phyloP scores from a whole-genome alignment of 2,113 vertebrate genomes.

The Eretmochelys imbricata region DNA sequence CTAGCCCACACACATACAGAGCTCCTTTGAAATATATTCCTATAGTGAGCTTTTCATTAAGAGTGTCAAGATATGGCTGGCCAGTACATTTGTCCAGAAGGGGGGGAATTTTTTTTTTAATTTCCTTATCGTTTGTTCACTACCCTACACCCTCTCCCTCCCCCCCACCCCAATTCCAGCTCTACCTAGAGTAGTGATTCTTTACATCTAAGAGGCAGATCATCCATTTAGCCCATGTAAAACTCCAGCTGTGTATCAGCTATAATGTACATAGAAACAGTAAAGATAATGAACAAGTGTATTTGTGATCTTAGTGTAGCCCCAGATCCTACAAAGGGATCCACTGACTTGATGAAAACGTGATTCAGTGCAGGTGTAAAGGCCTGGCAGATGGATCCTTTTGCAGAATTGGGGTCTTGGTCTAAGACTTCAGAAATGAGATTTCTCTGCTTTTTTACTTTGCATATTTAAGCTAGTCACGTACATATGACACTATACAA shows the following conservation, averaged over 20 bases:
- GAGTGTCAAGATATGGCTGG: not conserved
- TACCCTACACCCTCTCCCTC: not conserved
- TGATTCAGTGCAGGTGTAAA: rapidly evolving
- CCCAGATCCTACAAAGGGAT: not conserved
- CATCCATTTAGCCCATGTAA: not conserved
- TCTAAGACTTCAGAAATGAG: not conserved
- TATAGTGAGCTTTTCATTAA: not conserved
- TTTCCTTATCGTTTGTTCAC: not conserved
- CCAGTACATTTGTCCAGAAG: not conserved
- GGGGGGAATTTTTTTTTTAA: too few species aligned
- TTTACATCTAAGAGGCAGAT: not conserved
- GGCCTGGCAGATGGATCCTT: not conserved
- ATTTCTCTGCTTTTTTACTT: not conserved
- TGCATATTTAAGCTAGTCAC: too few species aligned
- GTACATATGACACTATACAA: not conserved
- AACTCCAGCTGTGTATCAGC: not conserved
- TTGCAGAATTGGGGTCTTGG: not conserved
- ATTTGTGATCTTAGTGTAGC: not conserved
- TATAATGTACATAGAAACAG: not conserved
- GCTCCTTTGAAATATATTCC: too few species aligned
- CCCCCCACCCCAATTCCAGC: not conserved
- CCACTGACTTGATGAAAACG: too few species aligned
- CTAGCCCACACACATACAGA: too few species aligned
- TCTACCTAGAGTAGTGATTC: not conserved
- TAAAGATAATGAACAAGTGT: not conserved